phyloP scores from a whole-genome alignment of 2,113 vertebrate species.

The Petaurus breviceps region DNA sequence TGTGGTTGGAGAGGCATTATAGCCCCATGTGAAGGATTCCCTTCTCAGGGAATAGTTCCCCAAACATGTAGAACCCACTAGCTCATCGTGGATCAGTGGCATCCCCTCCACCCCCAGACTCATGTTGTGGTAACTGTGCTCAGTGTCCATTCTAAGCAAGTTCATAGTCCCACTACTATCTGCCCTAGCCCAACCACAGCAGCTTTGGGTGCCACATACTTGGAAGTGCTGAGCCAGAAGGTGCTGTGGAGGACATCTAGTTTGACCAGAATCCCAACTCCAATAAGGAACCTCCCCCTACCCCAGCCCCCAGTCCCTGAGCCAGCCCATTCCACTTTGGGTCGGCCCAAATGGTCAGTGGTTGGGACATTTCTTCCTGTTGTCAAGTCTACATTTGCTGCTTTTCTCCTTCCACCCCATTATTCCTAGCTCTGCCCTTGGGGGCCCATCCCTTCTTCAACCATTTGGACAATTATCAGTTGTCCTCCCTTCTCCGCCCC shows the following conservation, averaged over 20 bases:
- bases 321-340: background rate
- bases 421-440: no score
- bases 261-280: background rate
- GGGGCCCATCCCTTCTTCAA: background rate
- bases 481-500: background rate
- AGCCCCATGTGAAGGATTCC: background rate
- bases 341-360: background rate
- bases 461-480: background rate
- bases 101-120: background rate
- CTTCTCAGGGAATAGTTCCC: background rate
- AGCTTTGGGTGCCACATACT: background rate
- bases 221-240: background rate
- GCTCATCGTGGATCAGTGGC: background rate
- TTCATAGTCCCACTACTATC: background rate
- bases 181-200: background rate
- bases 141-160: background rate
- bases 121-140: background rate
- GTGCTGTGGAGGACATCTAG: no score
- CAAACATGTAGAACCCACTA: background rate
- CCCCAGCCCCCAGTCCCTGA: background rate
- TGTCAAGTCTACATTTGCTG: no score
- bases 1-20: background rate
- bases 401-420: no score
- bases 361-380: background rate
- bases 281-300: background rate